Percentiles rank a stretch among this genome's conserved stretches.
Evolutionary conservation across 2,888 invertebrate genomes (phyloP).

Genomic region (Oasisia sp.): DNA sequence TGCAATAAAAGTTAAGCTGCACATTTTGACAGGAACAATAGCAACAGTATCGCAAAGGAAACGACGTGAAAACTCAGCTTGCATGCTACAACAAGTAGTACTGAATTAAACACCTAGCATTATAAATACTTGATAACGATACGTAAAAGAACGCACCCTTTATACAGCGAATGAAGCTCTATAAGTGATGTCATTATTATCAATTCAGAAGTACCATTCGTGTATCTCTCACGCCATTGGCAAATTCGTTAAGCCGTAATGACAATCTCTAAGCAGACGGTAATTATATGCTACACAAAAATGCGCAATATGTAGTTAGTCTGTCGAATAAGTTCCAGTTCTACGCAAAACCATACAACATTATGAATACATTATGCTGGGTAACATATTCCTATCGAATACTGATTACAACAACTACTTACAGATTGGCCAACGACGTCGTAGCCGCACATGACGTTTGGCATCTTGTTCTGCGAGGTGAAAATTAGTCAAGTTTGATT

Average conservation of each 20-base stretch:
- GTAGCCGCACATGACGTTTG: slow-evolving; percentile 55
- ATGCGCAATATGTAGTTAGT: no score
- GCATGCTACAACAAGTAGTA: background rate
- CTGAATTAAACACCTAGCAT: background rate
- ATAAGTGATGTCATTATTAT: background rate
- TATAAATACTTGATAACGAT: background rate
- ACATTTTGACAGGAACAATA: background rate
- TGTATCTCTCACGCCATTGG: background rate
- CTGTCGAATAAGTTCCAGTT: no score
- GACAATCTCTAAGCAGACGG: no score
- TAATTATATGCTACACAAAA: no score
- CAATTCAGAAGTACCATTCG: background rate
- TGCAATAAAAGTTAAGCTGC: background rate
- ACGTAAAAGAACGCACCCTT: no score
- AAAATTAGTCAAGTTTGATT: background rate
- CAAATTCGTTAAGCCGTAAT: no score
- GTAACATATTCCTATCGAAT: background rate
- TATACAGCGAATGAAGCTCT: background rate
- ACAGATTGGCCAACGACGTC: background rate
- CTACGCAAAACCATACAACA: no score
- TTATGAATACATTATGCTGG: no score
- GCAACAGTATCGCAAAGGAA: background rate
- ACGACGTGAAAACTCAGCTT: background rate
- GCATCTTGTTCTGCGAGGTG: slow-evolving; percentile 45
- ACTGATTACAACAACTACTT: background rate